These are phyloP conservation scores for Cyaniris semiargus DNA, from an alignment of 2,888 invertebrate species.

Conservation along the genomic window DNA sequence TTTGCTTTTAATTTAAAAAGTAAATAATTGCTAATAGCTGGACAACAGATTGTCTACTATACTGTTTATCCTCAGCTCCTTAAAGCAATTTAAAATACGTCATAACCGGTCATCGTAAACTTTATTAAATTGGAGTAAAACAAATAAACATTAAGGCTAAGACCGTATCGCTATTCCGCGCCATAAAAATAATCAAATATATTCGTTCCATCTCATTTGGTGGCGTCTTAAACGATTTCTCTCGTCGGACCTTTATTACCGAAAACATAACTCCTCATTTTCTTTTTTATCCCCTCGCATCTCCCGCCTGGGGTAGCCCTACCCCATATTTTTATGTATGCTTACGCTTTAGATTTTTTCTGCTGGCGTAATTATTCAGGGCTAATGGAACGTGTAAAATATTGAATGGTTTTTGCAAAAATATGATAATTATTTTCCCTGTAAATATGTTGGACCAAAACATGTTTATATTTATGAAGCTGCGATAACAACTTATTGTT, in stretches of 20 bases:
- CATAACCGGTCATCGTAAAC: conserved; percentile 55
- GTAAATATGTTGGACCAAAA: neutral
- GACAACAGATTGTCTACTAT: neutral
- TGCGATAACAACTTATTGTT: neutral
- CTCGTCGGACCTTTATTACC: conserved; percentile 80
- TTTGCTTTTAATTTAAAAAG: neutral
- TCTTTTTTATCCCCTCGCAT: conserved; percentile 78
- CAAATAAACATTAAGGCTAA: conserved; percentile 72
- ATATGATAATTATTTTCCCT: neutral
- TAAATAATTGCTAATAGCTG: neutral
- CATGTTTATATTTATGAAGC: neutral
- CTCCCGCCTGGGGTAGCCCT: conserved; percentile 62
- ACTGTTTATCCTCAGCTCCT: neutral
- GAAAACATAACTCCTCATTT: conserved; percentile 81
- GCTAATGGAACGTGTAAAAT: conserved; percentile 23
- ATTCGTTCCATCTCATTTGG: conserved; percentile 81
- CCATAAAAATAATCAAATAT: conserved; percentile 81
- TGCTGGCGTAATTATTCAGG: conserved; percentile 27
- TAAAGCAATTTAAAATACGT: conserved; percentile 43
- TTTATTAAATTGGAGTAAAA: conserved; percentile 72
- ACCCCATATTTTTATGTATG: conserved; percentile 75
- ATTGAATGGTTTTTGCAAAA: neutral
- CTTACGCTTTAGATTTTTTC: conserved; percentile 44
- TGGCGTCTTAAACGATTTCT: conserved; percentile 80
- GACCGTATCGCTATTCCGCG: conserved; percentile 73